Conservation (phyloP, 2,113 vertebrate genomes). For the Callocephalon fimbriatum region DNA sequence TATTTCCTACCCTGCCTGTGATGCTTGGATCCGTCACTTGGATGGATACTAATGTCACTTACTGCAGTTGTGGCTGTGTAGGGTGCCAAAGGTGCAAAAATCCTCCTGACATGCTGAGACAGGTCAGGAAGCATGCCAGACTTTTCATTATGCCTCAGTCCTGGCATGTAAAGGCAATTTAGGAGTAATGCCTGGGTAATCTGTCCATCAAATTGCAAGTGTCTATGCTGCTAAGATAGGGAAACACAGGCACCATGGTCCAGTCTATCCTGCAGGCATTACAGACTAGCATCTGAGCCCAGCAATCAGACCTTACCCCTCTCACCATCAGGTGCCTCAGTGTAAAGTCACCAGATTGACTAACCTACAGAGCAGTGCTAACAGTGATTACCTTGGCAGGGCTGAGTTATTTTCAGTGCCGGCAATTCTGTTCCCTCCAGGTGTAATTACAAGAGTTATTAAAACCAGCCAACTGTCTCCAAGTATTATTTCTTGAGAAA, state of each 20-base stretch:
- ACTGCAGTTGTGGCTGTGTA: fast-evolving
- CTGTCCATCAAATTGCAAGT: background rate
- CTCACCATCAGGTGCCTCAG: background rate
- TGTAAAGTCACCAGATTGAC: background rate
- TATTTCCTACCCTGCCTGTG: background rate
- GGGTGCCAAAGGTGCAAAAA: background rate
- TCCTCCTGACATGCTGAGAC: background rate
- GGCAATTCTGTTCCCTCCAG: conserved; percentile 51
- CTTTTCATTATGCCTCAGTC: background rate
- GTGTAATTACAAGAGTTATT: conserved; percentile 54
- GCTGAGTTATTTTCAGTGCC: conserved; percentile 34
- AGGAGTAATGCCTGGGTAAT: background rate
- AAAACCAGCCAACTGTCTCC: conserved; percentile 47
- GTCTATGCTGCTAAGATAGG: fast-evolving
- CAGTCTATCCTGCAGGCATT: background rate
- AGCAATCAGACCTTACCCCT: background rate
- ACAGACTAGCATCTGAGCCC: background rate
- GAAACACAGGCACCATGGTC: background rate
- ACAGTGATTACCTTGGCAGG: conserved; percentile 44
- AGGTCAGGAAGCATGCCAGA: background rate
- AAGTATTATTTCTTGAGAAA: conserved; percentile 45
- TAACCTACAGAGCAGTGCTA: background rate
- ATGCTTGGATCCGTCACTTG: background rate
- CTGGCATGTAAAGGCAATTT: background rate
- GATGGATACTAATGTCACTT: background rate